Evolutionary conservation across 2,113 vertebrate genomes (phyloP), one percentile per base, ranked within the genome.

Genomic region (Cairina moschata): DNA sequence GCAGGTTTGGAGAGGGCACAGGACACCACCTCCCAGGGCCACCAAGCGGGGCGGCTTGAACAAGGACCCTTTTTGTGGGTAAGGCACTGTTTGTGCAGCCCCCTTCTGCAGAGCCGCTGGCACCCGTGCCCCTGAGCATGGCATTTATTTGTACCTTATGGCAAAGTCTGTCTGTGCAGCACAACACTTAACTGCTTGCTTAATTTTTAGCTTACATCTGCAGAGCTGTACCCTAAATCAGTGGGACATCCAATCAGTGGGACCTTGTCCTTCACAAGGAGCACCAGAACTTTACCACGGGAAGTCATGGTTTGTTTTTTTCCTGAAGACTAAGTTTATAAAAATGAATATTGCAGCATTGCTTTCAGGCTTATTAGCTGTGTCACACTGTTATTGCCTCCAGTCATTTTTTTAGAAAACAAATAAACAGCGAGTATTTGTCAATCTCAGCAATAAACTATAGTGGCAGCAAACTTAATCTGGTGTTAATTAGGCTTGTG

Each of bases 401-500:
- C 71, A 94, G 94, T 86, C 86, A 90, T 88, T 96, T 87, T 95
- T 88, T 80, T 52, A 91, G 85, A 91, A 96, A 96, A 92, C 93
- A 97, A 98, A 98, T 97, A 97, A 96, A 96, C 95, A 97, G 94
- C 91, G 88, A 97, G 83, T 77, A 96, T 98, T 98, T 96, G 93
- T 97, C 95, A 97, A 93, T 95, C 96, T 98, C 96, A 94, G 88
- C 94, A 86, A 92, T 98, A 98, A 98, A 98, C 96, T 93, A 96
- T 87, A 96, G 79, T 97, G 98, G 97, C 98, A 98, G 98, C 89
- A 93, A 97, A 97, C 97, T 98, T 98, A 98, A 98, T 98, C 98
- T 98, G 97, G 88, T 97, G 96, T 97, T 98, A 99, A 99, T 99
- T 98, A 99, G 94, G 96, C 98, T 98, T 98, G 97, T 97, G 97